phyloP scores from a whole-genome alignment of 2,888 invertebrate genomes.

The Xylota segnis region DNA sequence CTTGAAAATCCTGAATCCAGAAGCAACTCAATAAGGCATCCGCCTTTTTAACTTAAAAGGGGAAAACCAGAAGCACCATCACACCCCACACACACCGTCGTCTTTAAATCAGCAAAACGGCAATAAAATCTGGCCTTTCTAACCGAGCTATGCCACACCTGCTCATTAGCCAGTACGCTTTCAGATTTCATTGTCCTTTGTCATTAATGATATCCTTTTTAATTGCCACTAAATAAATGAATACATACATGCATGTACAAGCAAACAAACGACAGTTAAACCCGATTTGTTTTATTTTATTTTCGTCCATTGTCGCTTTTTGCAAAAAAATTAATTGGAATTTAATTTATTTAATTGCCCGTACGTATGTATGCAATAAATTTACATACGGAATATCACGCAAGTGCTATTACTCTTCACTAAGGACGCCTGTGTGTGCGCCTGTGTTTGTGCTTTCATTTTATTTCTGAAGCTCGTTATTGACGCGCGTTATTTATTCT shows the following conservation, averaged over 20 bases:
- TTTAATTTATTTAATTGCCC: slow-evolving; percentile 65
- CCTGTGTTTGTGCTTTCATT: background rate
- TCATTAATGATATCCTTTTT: slow-evolving; percentile 25
- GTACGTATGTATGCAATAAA: slow-evolving; percentile 37
- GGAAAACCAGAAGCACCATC: too few relatives aligned
- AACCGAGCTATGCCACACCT: background rate
- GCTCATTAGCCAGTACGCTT: background rate
- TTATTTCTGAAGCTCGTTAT: background rate
- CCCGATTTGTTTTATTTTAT: slow-evolving; percentile 14
- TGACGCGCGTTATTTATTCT: slow-evolving; percentile 26
- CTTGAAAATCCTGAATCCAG: too few relatives aligned
- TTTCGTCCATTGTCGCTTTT: slow-evolving; percentile 21
- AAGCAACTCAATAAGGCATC: too few relatives aligned
- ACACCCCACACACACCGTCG: too few relatives aligned
- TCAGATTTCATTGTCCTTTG: background rate
- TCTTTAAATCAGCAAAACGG: too few relatives aligned
- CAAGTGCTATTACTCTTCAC: slow-evolving; percentile 9
- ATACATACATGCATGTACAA: background rate
- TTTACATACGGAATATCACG: slow-evolving; percentile 1
- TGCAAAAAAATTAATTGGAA: slow-evolving; percentile 57
- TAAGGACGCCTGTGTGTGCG: background rate
- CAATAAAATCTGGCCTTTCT: background rate
- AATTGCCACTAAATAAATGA: slow-evolving; percentile 41
- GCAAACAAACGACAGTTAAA: slow-evolving; percentile 32
- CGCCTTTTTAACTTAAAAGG: too few relatives aligned